Evolutionary conservation across 2,113 vertebrate genomes (phyloP), one percentile per base, ranked within the genome.

Genomic region (Grallaria varia): DNA sequence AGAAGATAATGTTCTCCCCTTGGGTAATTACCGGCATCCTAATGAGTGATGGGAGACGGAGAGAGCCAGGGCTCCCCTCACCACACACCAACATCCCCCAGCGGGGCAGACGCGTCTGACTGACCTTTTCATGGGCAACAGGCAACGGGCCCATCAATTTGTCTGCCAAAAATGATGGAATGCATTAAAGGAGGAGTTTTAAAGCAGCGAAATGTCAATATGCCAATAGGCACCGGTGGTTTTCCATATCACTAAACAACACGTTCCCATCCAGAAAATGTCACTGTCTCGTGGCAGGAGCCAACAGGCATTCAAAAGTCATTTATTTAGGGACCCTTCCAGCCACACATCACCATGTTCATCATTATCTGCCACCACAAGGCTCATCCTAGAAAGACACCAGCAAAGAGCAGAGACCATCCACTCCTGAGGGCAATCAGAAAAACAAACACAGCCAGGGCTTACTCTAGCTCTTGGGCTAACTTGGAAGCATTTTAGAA

Each of bases 41-140:
- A 67, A 45, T 9, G 33, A 73, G n/a, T 2, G 11, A 47, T 42
- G 40, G 85, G 13, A 72, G n/a, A n/a, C 47, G 52, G 44, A 0
- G 0, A 67, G 59, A 64, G 31, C 49, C 62, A 83, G 66, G 1
- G 1, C 7, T 47, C 7, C 39, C 47, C 67, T 35, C 1, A 2
- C 35, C 62, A 37, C 37, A 12, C 2, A 1, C 13, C 55, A 69
- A 35, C 72, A n/a, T 31, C 18, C 40, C 56, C 50, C 0, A 0
- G 60, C 0, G 0, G 52, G 52, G 42, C 50, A 89, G 40, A 22
- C 0, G 1, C 0, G 0, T 7, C 18, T 28, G 27, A 35, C 31
- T 49, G 37, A 63, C 42, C 60, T 81, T 89, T 44, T 63, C 0
- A 0, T 8, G 37, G 59, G 25, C 58, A 56, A 9, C 3, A 6